A percentile compares a stretch with the other conserved stretches of the same genome.
Evolutionary conservation across 2,888 invertebrate genomes (phyloP).

Genomic region (Perdita meconis): DNA sequence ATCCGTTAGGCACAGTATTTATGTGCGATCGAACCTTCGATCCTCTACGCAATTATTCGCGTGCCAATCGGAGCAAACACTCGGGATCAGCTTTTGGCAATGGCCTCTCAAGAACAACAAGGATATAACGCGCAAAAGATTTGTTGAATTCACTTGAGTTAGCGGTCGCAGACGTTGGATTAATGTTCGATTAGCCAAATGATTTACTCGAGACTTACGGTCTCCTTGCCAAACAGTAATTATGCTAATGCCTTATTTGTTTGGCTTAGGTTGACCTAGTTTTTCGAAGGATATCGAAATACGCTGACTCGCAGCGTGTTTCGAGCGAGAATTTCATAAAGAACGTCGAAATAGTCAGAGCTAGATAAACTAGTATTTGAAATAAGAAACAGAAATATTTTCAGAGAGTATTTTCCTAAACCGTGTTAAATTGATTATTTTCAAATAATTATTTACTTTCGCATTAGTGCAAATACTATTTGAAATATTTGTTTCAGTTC

Average conservation of each 20-base stretch:
- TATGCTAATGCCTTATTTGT: slow-evolving; percentile 40
- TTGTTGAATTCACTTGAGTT: slow-evolving; percentile 23
- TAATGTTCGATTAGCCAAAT: slow-evolving; percentile 53
- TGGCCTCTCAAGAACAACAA: slow-evolving; percentile 13
- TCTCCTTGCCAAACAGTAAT: slow-evolving; percentile 48
- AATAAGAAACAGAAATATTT: no score
- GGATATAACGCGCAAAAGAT: slow-evolving; percentile 9
- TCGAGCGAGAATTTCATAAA: no score
- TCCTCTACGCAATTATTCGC: slow-evolving; percentile 9
- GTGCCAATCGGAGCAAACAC: slow-evolving; percentile 16
- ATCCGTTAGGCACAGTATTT: slow-evolving; percentile 15
- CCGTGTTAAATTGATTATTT: no score
- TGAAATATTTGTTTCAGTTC: no score
- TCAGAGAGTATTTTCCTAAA: no score
- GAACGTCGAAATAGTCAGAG: no score
- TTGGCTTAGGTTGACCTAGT: neutral
- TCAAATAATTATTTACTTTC: no score
- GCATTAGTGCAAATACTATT: no score
- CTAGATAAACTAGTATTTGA: no score
- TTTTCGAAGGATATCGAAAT: slow-evolving; percentile 24
- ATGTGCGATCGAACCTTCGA: slow-evolving; percentile 12
- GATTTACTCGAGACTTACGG: slow-evolving; percentile 24
- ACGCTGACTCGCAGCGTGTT: neutral
- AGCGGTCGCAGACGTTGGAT: slow-evolving; percentile 26
- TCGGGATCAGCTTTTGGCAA: slow-evolving; percentile 43